phyloP scores from a whole-genome alignment of 2,888 invertebrate species.

The Metalampra italica region DNA sequence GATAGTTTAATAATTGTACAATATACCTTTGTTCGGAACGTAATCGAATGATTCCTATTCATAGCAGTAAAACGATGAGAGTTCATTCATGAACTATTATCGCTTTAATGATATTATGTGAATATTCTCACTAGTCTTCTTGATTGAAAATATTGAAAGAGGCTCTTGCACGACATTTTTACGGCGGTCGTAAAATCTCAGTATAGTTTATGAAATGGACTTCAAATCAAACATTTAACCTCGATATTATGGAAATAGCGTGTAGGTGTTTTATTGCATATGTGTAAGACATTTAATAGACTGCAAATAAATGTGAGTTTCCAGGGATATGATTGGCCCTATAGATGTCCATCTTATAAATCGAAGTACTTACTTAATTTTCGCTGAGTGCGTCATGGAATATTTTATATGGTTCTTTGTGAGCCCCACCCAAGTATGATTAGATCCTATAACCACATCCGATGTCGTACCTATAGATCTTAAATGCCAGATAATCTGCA shows the following conservation, averaged over 20 bases:
- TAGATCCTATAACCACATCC: background rate
- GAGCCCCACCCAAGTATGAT: no score
- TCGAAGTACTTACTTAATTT: no score
- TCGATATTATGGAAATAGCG: conserved; percentile 15
- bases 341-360: background rate
- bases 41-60: conserved; percentile 39
- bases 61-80: no score
- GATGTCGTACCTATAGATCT: background rate
- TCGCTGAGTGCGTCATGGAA: no score
- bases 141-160: conserved; percentile 43
- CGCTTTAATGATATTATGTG: conserved; percentile 47
- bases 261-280: conserved; percentile 13
- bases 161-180: conserved; percentile 29
- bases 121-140: conserved; percentile 28
- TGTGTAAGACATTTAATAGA: conserved; percentile 4
- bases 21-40: conserved; percentile 62
- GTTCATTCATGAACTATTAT: conserved; percentile 62
- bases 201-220: conserved; percentile 39
- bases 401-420: no score
- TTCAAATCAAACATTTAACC: conserved; percentile 19
- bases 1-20: conserved; percentile 72
- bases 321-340: conserved; percentile 22
- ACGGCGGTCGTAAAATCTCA: conserved; percentile 36
- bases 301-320: conserved; percentile 3
- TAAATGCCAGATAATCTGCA: conserved; percentile 2